Percentiles rank a stretch among this genome's conserved stretches.
Evolutionary conservation across 2,797 vertebrate species (phyloP).

Genomic region (Etheostoma perlongum): DNA sequence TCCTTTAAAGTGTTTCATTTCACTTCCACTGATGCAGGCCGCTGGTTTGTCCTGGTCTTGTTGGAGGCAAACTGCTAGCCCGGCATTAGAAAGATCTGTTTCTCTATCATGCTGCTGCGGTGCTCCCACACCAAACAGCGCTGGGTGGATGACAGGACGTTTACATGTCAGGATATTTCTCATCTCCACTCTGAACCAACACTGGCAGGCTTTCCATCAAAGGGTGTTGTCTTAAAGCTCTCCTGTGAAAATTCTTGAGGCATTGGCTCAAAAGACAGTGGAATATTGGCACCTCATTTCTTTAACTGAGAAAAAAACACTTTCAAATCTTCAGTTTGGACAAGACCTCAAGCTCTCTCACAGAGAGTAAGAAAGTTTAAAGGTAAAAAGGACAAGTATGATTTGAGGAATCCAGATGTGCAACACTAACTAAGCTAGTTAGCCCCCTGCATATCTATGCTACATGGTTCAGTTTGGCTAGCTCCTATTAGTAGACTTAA

Average conservation of each 20-base stretch:
- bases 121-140: conserved; percentile 66
- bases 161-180: conserved; percentile 83
- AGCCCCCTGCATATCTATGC: background rate
- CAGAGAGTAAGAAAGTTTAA: conserved; percentile 27
- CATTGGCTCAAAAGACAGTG: conserved; percentile 57
- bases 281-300: conserved; percentile 52
- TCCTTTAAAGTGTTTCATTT: conserved; percentile 59
- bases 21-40: conserved; percentile 43
- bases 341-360: conserved; percentile 23
- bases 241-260: conserved; percentile 70
- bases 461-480: background rate
- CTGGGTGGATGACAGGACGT: conserved; percentile 64
- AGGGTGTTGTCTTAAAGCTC: conserved; percentile 63
- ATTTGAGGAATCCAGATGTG: background rate
- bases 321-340: conserved; percentile 37
- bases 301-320: conserved; percentile 46
- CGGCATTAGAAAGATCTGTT: conserved; percentile 60
- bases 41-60: conserved; percentile 59
- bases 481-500: conserved; percentile 17
- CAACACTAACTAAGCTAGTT: background rate
- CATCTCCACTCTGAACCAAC: conserved; percentile 72
- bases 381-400: conserved; percentile 37
- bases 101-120: conserved; percentile 32
- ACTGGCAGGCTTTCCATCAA: conserved; percentile 77
- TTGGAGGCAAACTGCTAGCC: conserved; percentile 63